Evolutionary conservation across 2,797 vertebrate species (phyloP), one percentile per base, ranked within the genome.

Genomic region (Prunella strophiata): DNA sequence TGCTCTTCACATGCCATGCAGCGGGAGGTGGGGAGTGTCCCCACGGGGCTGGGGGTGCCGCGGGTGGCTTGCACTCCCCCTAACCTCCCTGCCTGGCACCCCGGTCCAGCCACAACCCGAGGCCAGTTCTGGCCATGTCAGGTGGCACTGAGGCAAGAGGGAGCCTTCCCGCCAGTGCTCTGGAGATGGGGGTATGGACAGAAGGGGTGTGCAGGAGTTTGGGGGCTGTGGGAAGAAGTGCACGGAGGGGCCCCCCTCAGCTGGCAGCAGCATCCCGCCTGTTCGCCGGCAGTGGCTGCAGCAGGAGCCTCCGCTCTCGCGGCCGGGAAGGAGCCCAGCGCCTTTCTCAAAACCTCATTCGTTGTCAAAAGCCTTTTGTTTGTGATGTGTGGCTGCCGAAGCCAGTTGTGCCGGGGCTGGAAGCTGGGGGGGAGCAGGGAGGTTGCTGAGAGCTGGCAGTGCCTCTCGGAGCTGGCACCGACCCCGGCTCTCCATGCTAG

Each of bases 301-400:
- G 54, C 23, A 5, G 78, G 55, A 94, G 72, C 76, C 82, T 94
- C 42, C 3, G 6, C 48, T 90, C 57, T 90, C 6, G 0, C 32
- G 38, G 71, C 72, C 25, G 13, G 34, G 68, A 7, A 11, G 66
- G 82, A 91, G 82, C 88, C 52, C 11, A 20, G 48, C 63, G 88
- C 73, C 58, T 92, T 93, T 93, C 85, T 91, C 52, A 50, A 80
- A 92, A 65, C 59, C 21, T 10, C 65, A 2, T 89, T 77, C 72
- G 34, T 78, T 77, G 82, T 96, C 88, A 96, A 94, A 96, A 96
- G 95, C 88, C 94, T 94, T 96, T 96, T 96, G 96, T 96, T 92
- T 61, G 54, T 26, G 57, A 80, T 91, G 47, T 59, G 89, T 71
- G 57, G 72, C 85, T 91, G 93, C 87, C 5, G 12, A 92, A 89